Base-by-base conservation (phyloP, 2,888 invertebrate genomes). In the Eumacrocentrus americanus region DNA sequence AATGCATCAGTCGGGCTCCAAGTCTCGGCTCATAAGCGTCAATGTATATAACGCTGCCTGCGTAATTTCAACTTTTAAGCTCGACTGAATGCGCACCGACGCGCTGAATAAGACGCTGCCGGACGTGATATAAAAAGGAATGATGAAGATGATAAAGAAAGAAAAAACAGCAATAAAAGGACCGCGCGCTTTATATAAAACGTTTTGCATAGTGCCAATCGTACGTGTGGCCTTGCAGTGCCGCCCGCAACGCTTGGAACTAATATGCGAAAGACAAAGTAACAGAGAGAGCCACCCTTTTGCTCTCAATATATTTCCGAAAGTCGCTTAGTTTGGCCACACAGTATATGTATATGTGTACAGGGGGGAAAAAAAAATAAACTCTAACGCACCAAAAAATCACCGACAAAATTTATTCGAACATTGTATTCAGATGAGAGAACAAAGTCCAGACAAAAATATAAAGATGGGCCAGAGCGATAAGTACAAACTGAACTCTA, bases 341-440 rank as follows among this genome's bases (percentile, higher is more conserved):
- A n/a, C n/a, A n/a, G n/a, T n/a, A n/a, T n/a, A n/a, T n/a, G n/a
- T n/a, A n/a, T n/a, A n/a, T n/a, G n/a, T n/a, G n/a, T n/a, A n/a
- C n/a, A n/a, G n/a, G n/a, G n/a, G n/a, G n/a, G n/a, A n/a, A n/a
- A n/a, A n/a, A n/a, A n/a, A n/a, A n/a, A n/a, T n/a, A n/a, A n/a
- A n/a, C n/a, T n/a, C n/a, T n/a, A n/a, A n/a, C n/a, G n/a, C n/a
- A n/a, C n/a, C n/a, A n/a, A n/a, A n/a, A n/a, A 35, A n/a, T 35
- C 35, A 55, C 46, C 37, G 20, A 12, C 44, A 37, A 18, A 22
- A 20, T 67, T 67, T 66, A 65, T 65, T 60, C 54, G 48, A 23
- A 55, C 62, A 66, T 68, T 68, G 67, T 69, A 67, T 68, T 64
- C 66, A 66, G 60, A 69, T 69, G 58, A 62, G 60, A 23, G 20